Base-by-base conservation (phyloP, 2,113 vertebrate genomes). In the Synodontis membranacea region DNA sequence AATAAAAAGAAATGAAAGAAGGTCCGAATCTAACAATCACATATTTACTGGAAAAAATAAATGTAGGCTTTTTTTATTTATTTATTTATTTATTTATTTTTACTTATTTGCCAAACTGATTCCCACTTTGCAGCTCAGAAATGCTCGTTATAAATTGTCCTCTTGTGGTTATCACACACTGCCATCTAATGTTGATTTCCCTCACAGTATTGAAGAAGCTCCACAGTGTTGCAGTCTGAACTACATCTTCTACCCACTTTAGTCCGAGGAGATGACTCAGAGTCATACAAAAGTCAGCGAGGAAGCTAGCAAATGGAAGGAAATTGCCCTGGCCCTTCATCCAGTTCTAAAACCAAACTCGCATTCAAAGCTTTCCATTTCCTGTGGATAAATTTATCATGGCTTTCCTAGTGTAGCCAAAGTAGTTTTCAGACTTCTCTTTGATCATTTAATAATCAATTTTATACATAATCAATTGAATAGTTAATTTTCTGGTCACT, bases 131-230 rank as follows among this genome's bases (percentile, higher is more conserved):
- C 23, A 76, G 52, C 46, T 78, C 0, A 54, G 39, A 50, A 50
- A n/a, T 50, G 46, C 14, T 66, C 46, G 52, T 46, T 58, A 2
- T 19, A 58, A 31, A 50, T 80, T 82, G 39, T 86, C 83, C 80
- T 85, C 70, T 50, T 78, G 86, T 87, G 86, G 50, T 70, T 52
- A 48, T 44, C n/a, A 78, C 75, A 78, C 75, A 78, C 75, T 78
- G 75, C 75, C 48, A 46, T 52, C 75, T 78, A 52, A 34, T 78
- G 75, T 78, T 78, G n/a, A 50, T 6, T 76, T 75, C 5, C 2
- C 39, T 44, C 21, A 44, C 39, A 74, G 21, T 44, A 21, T 25
- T 44, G 23, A 74, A 74, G 21, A 4, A 10, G 39, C 39, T 23
- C 34, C 21, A 12, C 70, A 74, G 70, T 74, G 21, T 25, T 74